Base-by-base conservation (phyloP, 2,113 vertebrate genomes). In the Grus americana region DNA sequence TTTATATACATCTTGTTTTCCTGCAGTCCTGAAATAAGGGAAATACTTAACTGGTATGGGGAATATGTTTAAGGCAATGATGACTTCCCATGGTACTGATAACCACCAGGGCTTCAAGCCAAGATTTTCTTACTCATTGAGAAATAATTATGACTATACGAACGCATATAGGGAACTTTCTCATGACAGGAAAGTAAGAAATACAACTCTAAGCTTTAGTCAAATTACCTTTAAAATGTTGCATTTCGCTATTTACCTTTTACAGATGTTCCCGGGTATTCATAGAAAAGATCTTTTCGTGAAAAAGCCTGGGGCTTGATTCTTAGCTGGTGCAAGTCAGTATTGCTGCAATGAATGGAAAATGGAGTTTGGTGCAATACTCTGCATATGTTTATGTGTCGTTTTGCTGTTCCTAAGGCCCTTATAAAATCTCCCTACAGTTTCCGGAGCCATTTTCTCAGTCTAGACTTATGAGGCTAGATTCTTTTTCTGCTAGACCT, bases 1-100 rank as follows among this genome's bases (percentile, higher is more conserved):
- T 79, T 96, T 97, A 90, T 96, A 18, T 85, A 95, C 30, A 73
- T 74, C 95, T 95, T 97, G 78, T 95, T 97, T 98, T 96, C 96
- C 93, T 92, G 92, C 12, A 59, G 91, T 94, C 76, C 90, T 96
- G 86, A 95, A 97, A 94, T 87, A 97, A 86, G 97, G 97, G 97
- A 98, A 96, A 97, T 84, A 94, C 93, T 97, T 96, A 38, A 96
- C 63, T 26, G 57, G 87, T 94, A 86, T 79, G 73, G 71, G 68
- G 95, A 86, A 79, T 63, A 92, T 59, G 71, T 88, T 92, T 95
- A 97, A 96, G 93, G 88, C 92, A 96, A 67, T 83, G 72, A 89
- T 95, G 76, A 75, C 93, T 95, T 98, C 97, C 86, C 82, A 83
- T 62, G 91, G 78, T 46, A 82, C 80, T 97, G 93, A 89, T 96